Percentiles rank a stretch among this genome's conserved stretches.
Evolutionary conservation across 2,888 invertebrate genomes (phyloP).

Genomic region (Camptogramma bilineatum): DNA sequence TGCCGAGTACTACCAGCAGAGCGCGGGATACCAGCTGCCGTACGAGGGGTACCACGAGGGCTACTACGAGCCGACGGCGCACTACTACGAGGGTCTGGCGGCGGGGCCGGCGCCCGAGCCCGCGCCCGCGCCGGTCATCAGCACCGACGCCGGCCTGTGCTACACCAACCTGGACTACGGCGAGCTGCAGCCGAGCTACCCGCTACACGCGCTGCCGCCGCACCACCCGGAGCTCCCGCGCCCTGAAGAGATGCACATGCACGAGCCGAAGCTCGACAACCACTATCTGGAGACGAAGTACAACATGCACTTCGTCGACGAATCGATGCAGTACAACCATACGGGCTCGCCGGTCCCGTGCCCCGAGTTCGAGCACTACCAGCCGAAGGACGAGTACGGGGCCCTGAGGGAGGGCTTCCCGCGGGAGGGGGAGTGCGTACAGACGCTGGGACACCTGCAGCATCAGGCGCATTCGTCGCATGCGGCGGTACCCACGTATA

Average conservation of each 20-base stretch:
- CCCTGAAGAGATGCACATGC: conserved; percentile 75
- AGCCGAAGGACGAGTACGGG: conserved; percentile 87
- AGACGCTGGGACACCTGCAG: conserved; percentile 65
- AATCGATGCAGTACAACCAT: conserved; percentile 75
- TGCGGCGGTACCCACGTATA: conserved; percentile 94
- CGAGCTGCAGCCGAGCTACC: conserved; percentile 77
- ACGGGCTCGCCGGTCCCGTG: conserved; percentile 80
- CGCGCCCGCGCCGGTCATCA: conserved; percentile 89
- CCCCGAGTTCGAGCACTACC: conserved; percentile 86
- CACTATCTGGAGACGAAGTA: conserved; percentile 83
- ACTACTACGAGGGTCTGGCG: conserved; percentile 82
- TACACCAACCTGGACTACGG: conserved; percentile 95
- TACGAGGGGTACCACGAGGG: conserved; percentile 79
- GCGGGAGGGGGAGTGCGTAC: conserved; percentile 66
- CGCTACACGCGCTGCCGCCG: conserved; percentile 83
- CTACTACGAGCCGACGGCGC: conserved; percentile 78
- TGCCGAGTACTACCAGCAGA: conserved; percentile 83
- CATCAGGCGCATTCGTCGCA: conserved; percentile 82
- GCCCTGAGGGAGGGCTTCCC: conserved; percentile 72
- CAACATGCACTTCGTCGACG: conserved; percentile 81
- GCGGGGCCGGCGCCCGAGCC: conserved; percentile 76
- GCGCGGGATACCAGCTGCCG: conserved; percentile 69
- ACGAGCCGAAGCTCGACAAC: conserved; percentile 77
- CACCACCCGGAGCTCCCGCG: conserved; percentile 86
- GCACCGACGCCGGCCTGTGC: conserved; percentile 93